Evolutionary conservation across 2,888 invertebrate genomes (phyloP).

Genomic region (Clostera curtula): DNA sequence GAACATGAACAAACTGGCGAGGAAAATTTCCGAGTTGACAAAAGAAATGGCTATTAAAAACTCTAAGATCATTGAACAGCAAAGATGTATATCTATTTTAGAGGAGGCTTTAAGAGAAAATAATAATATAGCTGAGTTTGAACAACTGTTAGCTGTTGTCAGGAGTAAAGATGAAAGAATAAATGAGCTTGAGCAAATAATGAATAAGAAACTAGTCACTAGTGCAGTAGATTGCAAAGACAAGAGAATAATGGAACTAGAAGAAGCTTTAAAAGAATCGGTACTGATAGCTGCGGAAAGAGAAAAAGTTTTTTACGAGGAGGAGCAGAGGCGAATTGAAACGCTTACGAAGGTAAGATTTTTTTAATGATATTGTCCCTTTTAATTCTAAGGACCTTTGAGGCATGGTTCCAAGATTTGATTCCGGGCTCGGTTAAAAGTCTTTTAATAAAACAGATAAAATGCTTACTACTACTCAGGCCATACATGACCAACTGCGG

Average conservation of each 20-base stretch:
- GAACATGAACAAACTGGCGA: constrained; percentile 47
- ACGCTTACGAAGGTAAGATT: constrained; percentile 78
- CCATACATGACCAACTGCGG: too few species aligned
- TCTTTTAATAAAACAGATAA: too few species aligned
- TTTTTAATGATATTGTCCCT: too few species aligned
- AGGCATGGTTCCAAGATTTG: too few species aligned
- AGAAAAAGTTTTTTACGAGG: constrained; percentile 78
- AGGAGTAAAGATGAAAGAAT: constrained; percentile 80
- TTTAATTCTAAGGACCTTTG: too few species aligned
- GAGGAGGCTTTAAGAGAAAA: constrained; percentile 73
- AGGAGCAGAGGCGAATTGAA: constrained; percentile 77
- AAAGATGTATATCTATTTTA: constrained; percentile 67
- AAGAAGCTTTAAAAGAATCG: constrained; percentile 89
- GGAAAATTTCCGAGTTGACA: constrained; percentile 57
- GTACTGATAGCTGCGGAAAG: constrained; percentile 81
- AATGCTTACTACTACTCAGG: too few species aligned
- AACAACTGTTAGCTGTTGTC: constrained; percentile 73
- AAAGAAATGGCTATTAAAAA: constrained; percentile 68
- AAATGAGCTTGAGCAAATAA: constrained; percentile 83
- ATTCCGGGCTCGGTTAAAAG: too few species aligned
- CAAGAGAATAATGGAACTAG: constrained; percentile 81
- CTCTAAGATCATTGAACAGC: constrained; percentile 71
- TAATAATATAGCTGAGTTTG: constrained; percentile 73
- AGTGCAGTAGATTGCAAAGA: constrained; percentile 54
- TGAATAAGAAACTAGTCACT: constrained; percentile 62